Base-by-base conservation (phyloP, 2,888 invertebrate species). In the Cryptosula pallasiana region DNA sequence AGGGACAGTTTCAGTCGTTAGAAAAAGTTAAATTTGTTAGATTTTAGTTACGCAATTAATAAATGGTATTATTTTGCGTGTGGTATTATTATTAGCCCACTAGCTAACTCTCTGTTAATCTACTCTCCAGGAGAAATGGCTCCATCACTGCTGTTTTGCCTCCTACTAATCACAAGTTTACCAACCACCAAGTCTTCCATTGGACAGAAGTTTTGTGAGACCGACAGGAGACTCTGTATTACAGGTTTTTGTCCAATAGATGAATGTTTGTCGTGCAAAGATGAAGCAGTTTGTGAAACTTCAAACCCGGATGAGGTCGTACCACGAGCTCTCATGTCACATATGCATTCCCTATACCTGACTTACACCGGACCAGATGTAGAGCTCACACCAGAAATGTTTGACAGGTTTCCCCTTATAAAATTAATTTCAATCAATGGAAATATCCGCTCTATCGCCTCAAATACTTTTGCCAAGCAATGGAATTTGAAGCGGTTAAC, bases 311-410 rank as follows among this genome's bases (percentile, higher is more conserved):
- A 25, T 32, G 34, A 63, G 27, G n/a, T 63, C 3, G 63, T 63
- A 3, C 63, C 63, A 9, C 20, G 32, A 63, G 13, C 5, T 2
- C 63, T 63, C 32, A 3, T 16, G 9, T 9, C 5, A 3, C 2
- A 27, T 16, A 63, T 32, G 13, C 9, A 5, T 16, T 63, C 13
- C n/a, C 63, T 63, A 13, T 1, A 27, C 13, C 9, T 63, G 2
- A 63, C 63, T 3, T 63, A 63, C 63, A 63, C 2, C 32, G 63
- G 63, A 25, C 63, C 63, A 32, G 25, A 9, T 63, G 63, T n/a
- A 34, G 32, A 29, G 27, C 32, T 63, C 9, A 32, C 9, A 3
- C 2, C 29, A 32, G 13, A 9, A 13, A 32, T 27, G 27, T 32
- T 63, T 27, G 13, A 27, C 1, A 16, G 32, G 25, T 34, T 63